These are phyloP conservation scores for Sialis fuliginosa DNA, from an alignment of 2,888 invertebrate species.

Conservation along the genomic window DNA sequence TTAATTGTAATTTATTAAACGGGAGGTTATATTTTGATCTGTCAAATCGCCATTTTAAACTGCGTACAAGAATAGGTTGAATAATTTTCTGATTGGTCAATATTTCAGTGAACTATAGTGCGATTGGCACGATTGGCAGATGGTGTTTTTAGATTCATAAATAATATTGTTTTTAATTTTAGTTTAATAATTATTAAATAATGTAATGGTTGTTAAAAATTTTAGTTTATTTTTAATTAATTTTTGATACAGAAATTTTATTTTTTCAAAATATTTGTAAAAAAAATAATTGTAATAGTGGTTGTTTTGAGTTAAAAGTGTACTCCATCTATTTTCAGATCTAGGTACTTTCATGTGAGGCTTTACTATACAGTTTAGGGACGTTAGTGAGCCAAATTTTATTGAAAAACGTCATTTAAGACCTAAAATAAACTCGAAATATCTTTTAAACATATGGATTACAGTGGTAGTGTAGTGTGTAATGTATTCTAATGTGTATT, in stretches of 20 bases:
- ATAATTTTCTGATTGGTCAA: constrained; percentile 5
- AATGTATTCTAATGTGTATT: constrained; percentile 32
- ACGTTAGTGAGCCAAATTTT: constrained; percentile 43
- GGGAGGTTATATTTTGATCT: neutral
- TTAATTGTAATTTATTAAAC: neutral
- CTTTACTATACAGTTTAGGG: constrained; percentile 38
- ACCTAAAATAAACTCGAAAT: constrained; percentile 29
- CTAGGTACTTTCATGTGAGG: constrained; percentile 45
- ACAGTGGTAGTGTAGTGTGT: constrained; percentile 29
- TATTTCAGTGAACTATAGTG: constrained; percentile 4
- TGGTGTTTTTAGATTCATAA: too few relatives aligned
- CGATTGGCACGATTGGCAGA: neutral
- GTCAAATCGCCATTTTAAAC: neutral
- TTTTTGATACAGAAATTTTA: neutral
- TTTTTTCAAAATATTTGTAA: constrained; percentile 2
- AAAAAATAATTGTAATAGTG: constrained; percentile 15
- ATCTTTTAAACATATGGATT: constrained; percentile 25
- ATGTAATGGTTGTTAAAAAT: neutral
- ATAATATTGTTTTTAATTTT: neutral
- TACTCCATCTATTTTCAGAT: constrained; percentile 55
- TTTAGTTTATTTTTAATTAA: neutral
- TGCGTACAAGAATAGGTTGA: neutral
- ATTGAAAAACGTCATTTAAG: constrained; percentile 30
- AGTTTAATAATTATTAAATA: neutral
- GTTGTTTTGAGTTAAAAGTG: constrained; percentile 31